Evolutionary conservation across 2,888 invertebrate genomes (phyloP).

Genomic region (Agriopis leucophaearia): DNA sequence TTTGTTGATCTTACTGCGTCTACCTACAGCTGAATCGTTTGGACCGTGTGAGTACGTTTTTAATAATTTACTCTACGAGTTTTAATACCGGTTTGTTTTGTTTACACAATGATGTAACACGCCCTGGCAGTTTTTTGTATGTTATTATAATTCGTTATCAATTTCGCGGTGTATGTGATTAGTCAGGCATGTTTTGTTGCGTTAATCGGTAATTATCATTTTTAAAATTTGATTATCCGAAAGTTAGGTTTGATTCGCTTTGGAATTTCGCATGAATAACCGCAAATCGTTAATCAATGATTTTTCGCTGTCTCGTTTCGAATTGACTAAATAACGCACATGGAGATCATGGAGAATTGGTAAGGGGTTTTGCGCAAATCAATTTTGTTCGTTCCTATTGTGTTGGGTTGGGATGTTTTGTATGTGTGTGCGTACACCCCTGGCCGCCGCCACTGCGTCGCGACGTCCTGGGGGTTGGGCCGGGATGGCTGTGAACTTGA

Average conservation of each 20-base stretch:
- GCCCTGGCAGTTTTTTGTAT: slow-evolving; percentile 10
- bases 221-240: slow-evolving; percentile 27
- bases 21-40: slow-evolving; percentile 62
- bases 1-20: slow-evolving; percentile 64
- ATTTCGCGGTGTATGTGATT: slow-evolving; percentile 23
- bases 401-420: slow-evolving; percentile 53
- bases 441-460: slow-evolving; percentile 56
- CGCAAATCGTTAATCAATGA: slow-evolving; percentile 15
- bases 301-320: slow-evolving; percentile 24
- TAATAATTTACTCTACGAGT: slow-evolving; percentile 56
- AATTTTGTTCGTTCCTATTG: slow-evolving; percentile 55
- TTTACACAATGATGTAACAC: slow-evolving; percentile 49
- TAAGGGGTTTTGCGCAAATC: slow-evolving; percentile 53
- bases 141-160: slow-evolving; percentile 31
- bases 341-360: slow-evolving; percentile 27
- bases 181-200: slow-evolving; percentile 26
- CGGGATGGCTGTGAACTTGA: slow-evolving; percentile 79
- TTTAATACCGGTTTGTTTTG: slow-evolving; percentile 51
- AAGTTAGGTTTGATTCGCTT: slow-evolving; percentile 24
- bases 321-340: slow-evolving; percentile 37
- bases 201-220: slow-evolving; percentile 23
- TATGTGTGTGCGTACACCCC: slow-evolving; percentile 58
- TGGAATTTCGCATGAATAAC: slow-evolving; percentile 28
- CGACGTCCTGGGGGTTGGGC: slow-evolving; percentile 72
- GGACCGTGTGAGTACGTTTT: slow-evolving; percentile 56